A percentile compares a stretch with the other conserved stretches of the same genome.
These are phyloP conservation scores for Hydropsyche tenuis DNA, from an alignment of 1,140 invertebrate genomes.

Conservation along the genomic window DNA sequence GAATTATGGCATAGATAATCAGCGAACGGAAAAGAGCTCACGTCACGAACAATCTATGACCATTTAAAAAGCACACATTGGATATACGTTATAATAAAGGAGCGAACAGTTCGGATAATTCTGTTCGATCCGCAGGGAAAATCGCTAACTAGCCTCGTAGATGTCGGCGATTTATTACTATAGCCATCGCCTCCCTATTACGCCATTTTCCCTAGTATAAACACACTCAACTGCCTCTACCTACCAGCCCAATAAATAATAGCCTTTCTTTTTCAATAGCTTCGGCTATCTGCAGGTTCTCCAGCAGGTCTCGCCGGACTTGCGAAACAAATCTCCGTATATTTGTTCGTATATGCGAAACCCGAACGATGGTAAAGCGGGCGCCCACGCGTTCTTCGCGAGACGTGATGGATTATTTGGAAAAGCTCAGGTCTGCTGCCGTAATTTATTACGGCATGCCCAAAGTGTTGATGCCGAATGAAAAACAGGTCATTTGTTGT, in stretches of 20 bases:
- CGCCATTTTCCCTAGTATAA: not conserved
- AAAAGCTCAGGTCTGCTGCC: constrained; percentile 23
- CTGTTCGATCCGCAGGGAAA: constrained; percentile 22
- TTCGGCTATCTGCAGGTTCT: constrained; percentile 25
- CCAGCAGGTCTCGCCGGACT: not conserved
- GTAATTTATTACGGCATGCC: constrained; percentile 30
- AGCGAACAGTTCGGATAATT: constrained; percentile 5
- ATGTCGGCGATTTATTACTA: constrained; percentile 34
- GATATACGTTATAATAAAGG: no score
- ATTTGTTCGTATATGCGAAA: no score
- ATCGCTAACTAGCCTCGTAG: constrained; percentile 31
- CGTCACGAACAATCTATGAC: no score
- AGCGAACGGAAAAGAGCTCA: no score
- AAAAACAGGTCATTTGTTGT: constrained; percentile 37
- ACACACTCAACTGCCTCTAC: no score
- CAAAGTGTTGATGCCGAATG: constrained; percentile 32
- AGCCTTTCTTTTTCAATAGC: constrained; percentile 33
- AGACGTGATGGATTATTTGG: constrained; percentile 37
- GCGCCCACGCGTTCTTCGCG: not conserved
- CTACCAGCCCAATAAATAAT: constrained; percentile 28
- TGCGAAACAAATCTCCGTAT: constrained; percentile 32
- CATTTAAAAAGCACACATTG: no score
- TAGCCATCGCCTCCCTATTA: constrained; percentile 34
- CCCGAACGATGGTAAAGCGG: no score
- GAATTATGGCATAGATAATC: no score